Base-by-base conservation (phyloP, 2,888 invertebrate species). In the Drosophila melanosoma region DNA sequence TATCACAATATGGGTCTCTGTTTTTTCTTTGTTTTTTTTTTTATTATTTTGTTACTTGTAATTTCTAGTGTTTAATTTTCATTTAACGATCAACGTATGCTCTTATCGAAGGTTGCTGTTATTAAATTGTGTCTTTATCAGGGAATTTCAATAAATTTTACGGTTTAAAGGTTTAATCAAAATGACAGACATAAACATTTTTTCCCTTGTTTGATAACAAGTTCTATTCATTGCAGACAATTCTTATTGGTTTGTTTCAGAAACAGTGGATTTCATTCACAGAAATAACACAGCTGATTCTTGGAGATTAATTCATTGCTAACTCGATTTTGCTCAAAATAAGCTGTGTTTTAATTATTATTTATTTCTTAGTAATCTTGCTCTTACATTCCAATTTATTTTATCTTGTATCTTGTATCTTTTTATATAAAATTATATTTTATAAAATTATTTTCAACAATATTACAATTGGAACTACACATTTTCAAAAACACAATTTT, bases 81-180 rank as follows among this genome's bases (percentile, higher is more conserved):
- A 11, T 53, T 49, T 45, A 11, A 23, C 1, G 26, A 45, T 17
- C 26, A 60, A 61, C 51, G n/a, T 56, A 42, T 36, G 20, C 1
- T 23, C 51, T 64, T 63, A 68, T 68, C 61, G 38, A 15, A 15
- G 11, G 2, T 26, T 42, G 26, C 15, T 51, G 57, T 26, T 75
- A 75, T 66, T 71, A 35, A n/a, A 17, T 29, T 59, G 49, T 35
- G 61, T 35, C 40, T 42, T 58, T 74, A 69, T 59, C 68, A 20
- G 17, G 5, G 3, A 49, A 51, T 17, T 75, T 45, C 45, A 61
- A 58, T 72, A 72, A 68, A 61, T 58, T 58, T 29, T 48, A 63
- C 48, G 29, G 23, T 52, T 51, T 29, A 56, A 48, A 61, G 32
- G 17, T n/a, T 61, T 61, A 17, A 29, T n/a, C 33, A 15, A 32